Evolutionary conservation across 2,113 vertebrate genomes (phyloP).

Genomic region (Potamarius usumacintae): DNA sequence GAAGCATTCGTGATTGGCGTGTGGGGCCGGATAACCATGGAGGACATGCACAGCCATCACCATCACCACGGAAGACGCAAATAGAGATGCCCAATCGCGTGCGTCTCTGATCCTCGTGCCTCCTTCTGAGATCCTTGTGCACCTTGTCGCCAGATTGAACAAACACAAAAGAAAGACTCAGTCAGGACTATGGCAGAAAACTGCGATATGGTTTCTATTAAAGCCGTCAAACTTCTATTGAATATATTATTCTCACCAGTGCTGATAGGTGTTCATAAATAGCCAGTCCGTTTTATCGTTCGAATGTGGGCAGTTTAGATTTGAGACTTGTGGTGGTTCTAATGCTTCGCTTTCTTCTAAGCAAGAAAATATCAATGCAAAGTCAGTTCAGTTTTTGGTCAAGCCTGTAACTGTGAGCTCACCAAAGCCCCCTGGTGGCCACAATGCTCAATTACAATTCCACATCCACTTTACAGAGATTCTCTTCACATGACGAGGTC

Average conservation of each 20-base stretch:
- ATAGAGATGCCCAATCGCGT: conserved; percentile 50
- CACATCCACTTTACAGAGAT: conserved; percentile 5
- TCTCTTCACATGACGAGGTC: not conserved
- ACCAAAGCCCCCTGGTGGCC: conserved; percentile 21
- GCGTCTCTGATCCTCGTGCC: conserved; percentile 33
- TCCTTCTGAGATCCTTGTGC: conserved; percentile 32
- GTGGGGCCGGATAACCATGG: conserved; percentile 91
- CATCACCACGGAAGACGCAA: conserved; percentile 62
- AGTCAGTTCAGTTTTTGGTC: not conserved
- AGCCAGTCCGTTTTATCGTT: not conserved
- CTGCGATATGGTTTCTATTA: conserved; percentile 28
- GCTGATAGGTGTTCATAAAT: not conserved
- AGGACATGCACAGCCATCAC: conserved; percentile 84
- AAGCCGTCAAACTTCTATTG: conserved; percentile 16
- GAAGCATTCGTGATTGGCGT: conserved; percentile 92
- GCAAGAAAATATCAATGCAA: not conserved
- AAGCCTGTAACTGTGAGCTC: not conserved
- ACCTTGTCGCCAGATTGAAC: conserved; percentile 41
- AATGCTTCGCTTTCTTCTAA: not conserved
- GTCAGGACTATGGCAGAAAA: conserved; percentile 29
- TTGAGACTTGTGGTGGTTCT: not conserved
- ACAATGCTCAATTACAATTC: conserved; percentile 10
- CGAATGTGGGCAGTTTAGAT: not conserved
- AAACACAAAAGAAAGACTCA: conserved; percentile 26
- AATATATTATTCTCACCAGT: conserved; percentile 8